Evolutionary conservation across 2,797 vertebrate genomes (phyloP), one percentile per base, ranked within the genome.

Genomic region (Octomys mimax): DNA sequence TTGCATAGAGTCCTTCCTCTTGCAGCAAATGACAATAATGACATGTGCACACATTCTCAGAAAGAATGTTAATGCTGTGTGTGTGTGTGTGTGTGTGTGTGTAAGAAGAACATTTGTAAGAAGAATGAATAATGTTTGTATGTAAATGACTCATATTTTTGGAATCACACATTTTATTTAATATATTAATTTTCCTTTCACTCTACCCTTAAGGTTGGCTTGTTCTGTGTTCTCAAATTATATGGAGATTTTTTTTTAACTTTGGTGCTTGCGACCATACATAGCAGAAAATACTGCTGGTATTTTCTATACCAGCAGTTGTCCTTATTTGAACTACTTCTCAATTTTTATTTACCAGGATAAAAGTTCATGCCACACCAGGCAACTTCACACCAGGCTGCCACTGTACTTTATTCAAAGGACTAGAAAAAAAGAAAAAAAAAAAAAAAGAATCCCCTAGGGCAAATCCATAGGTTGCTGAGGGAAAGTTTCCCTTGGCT

Each of bases 291-390:
- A n/a, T n/a, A n/a, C n/a, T n/a, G n/a, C n/a, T n/a, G n/a, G n/a
- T n/a, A 90, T 92, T 92, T 87, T 84, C 71, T 59, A 88, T 54
- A 66, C 36, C 33, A 79, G 52, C 42, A 75, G 52, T 91, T 79
- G 26, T 68, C 64, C 87, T 95, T 78, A 89, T 92, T 94, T 94
- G 87, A 95, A 92, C 18, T 88, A 57, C 24, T 95, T 94, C 66
- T 81, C 31, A 75, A 86, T 36, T 95, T 92, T 81, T 93, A 82
- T 70, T 93, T 92, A 88, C 75, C 33, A 89, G 75, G 83, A 92
- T 39, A 22, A 95, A 96, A 88, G 62, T 92, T 92, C 49, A 22
- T 42, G 19, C 14, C 39, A 91, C 31, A 80, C 39, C 70, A 95
- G 75, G 59, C n/a, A 80, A n/a, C 66, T 84, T 59, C 62, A 64